Evolutionary conservation across 2,113 vertebrate genomes (phyloP).

Genomic region (Oreochromis niloticus): DNA sequence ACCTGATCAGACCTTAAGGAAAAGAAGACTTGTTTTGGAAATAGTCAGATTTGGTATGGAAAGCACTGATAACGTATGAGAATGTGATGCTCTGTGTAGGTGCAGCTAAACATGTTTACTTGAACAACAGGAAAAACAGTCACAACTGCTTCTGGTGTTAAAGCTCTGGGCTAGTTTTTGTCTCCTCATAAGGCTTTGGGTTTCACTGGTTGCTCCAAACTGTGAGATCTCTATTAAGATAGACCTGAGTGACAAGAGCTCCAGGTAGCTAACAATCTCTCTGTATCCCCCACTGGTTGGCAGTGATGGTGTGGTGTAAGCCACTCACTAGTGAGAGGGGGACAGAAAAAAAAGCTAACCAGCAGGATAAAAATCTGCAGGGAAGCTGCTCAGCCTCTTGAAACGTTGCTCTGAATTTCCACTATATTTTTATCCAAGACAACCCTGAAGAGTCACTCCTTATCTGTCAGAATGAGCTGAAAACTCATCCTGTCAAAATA

Average conservation of each 20-base stretch:
- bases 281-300: slow-evolving; percentile 5
- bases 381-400: neutral
- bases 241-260: slow-evolving; percentile 32
- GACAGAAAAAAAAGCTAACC: neutral
- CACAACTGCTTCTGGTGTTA: neutral
- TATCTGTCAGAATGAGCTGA: neutral
- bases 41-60: neutral
- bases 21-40: neutral
- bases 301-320: neutral
- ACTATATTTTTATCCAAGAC: neutral
- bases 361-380: neutral
- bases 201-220: slow-evolving; percentile 1
- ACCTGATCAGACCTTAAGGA: neutral
- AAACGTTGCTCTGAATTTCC: neutral
- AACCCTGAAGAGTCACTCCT: neutral
- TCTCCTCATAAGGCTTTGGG: neutral
- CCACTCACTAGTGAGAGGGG: neutral
- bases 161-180: neutral
- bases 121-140: neutral
- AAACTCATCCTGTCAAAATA: slow-evolving; percentile 1
- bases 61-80: neutral
- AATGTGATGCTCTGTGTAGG: neutral
- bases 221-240: slow-evolving; percentile 63
- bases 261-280: slow-evolving; percentile 1
- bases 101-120: neutral